These are phyloP conservation scores for Proterorhinus semilunaris DNA, from an alignment of 2,113 vertebrate genomes.

Conservation along the genomic window DNA sequence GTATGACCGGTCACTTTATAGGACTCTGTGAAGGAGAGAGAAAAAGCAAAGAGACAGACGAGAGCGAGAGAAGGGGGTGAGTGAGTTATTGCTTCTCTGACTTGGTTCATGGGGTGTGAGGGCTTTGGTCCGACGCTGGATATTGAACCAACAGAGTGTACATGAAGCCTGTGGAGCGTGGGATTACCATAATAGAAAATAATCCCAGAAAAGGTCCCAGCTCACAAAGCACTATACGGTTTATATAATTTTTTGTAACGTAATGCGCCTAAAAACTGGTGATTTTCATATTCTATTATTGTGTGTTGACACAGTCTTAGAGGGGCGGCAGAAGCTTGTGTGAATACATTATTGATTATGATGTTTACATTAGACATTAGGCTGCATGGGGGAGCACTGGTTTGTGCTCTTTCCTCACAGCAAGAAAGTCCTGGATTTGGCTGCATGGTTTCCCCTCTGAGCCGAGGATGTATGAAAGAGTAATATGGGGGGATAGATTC, in stretches of 20 bases:
- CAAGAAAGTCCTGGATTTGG: too few species aligned
- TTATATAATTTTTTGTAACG: not conserved
- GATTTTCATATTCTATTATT: too few species aligned
- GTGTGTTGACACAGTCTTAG: too few species aligned
- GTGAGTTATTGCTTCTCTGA: constrained; percentile 16
- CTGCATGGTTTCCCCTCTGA: too few species aligned
- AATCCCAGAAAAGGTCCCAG: not conserved
- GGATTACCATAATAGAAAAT: not conserved
- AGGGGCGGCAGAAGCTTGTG: too few species aligned
- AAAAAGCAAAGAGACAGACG: constrained; percentile 14
- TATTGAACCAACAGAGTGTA: not conserved
- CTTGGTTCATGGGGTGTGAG: constrained; percentile 27
- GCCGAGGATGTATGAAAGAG: too few species aligned
- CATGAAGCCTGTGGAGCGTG: not conserved
- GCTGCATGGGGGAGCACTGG: too few species aligned
- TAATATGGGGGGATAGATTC: too few species aligned
- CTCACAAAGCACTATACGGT: not conserved
- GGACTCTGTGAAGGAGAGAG: constrained; percentile 1
- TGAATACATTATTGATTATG: too few species aligned
- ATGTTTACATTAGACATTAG: too few species aligned
- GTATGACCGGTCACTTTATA: too few species aligned
- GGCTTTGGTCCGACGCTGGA: not conserved
- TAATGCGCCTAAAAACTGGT: not conserved
- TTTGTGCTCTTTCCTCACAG: too few species aligned
- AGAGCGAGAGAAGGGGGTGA: constrained; percentile 4